Evolutionary conservation across 2,888 invertebrate species (phyloP), one percentile per base, ranked within the genome.

Genomic region (Copidosoma aretas): DNA sequence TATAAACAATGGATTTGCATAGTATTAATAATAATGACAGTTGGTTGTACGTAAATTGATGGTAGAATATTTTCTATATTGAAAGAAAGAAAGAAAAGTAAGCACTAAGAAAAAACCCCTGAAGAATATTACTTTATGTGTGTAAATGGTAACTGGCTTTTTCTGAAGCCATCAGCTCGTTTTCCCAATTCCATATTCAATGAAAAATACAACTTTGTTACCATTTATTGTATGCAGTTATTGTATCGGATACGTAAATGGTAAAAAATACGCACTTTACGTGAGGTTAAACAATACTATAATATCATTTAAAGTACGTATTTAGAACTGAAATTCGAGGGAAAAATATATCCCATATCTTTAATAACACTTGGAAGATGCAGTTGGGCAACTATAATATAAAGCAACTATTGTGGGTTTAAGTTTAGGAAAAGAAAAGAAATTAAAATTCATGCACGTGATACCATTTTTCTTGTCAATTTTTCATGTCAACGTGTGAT

Each of bases 61-160:
- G 66, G 62, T 54, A 60, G 70, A 24, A 60, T 70, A 70, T 70
- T 70, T 70, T 70, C 59, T 66, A 66, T 62, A 49, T 57, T 60
- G 58, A 43, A 57, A 46, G 57, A 51, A 57, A 56, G 43, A 46
- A 49, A 22, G 59, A 24, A 49, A 39, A 61, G 56, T 8, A 60
- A 15, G 32, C 43, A 2, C 4, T 46, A 46, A 46, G 43, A 22
- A 24, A 25, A 64, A 61, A 52, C 51, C 46, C 60, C 61, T 56
- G 41, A 3, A 39, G 19, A n/a, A 51, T 15, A 32, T 52, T 32
- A 53, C 49, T 53, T 62, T n/a, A 32, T 54, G 52, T 60, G 60
- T 65, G 58, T 69, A 22, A 43, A 58, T 65, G 58, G 22, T n/a
- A 57, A 61, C 22, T 54, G 58, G 41, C 21, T 60, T 49, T 58